Evolutionary conservation across 23 tunicate genomes (phyloP), one percentile per base, ranked within the genome.

Genomic region (Oikopleura dioica): DNA sequence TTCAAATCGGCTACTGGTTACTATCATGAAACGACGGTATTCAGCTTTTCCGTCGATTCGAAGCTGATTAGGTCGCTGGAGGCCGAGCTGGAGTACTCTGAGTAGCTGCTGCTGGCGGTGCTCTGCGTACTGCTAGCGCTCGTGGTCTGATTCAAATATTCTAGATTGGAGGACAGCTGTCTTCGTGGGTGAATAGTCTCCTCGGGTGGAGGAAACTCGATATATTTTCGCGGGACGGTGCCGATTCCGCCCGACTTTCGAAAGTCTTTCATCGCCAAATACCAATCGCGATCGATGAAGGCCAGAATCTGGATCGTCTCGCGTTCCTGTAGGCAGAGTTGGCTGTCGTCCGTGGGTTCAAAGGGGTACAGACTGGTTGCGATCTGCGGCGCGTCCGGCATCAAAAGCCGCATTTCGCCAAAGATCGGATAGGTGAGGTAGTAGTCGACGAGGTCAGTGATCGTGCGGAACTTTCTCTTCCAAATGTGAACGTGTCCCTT

Each of bases 191-290:
- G n/a, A n/a, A n/a, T n/a, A n/a, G n/a, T n/a, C n/a, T 63, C 26
- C 26, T 63, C 72, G 32, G 72, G 72, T 31, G 26, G 29, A 31
- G 30, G 26, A 28, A 63, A 31, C 26, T 63, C 72, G 2, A 63
- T 63, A 63, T 63, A 63, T 12, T 63, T 63, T 63, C 72, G 29
- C 33, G 72, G 72, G 30, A 63, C 72, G 72, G 26, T 63, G 33
- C 72, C 72, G 30, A 63, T 31, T 21, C 33, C 30, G n/a, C n/a
- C n/a, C 4, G 4, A 12, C 26, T 63, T 23, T 12, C 32, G 33
- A 2, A 2, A 2, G 33, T 63, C 72, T n/a, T n/a, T n/a, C 33
- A 63, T 5, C 4, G 72, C 72, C 72, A 63, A 63, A 28, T 63
- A 63, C 72, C 72, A 63, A 28, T 63, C 26, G 29, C 72, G 29